Conservation (phyloP, 2,797 vertebrate species). For the Pristis pectinata region DNA sequence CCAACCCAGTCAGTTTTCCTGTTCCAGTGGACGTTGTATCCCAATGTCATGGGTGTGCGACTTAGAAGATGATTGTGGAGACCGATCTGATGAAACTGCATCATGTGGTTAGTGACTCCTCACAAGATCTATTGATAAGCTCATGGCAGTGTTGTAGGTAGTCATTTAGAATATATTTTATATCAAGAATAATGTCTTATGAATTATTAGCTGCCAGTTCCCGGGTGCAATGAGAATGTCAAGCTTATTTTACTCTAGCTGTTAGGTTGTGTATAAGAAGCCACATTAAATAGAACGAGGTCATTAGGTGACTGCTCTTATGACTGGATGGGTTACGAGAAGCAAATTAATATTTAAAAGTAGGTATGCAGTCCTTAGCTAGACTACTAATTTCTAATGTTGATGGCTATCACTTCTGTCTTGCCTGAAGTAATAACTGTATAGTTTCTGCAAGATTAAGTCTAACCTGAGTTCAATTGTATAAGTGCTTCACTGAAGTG, state of each 20-base stretch:
- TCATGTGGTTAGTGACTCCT: conserved; percentile 75
- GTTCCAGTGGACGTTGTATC: conserved; percentile 86
- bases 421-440: background rate
- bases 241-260: background rate
- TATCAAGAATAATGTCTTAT: conserved; percentile 1
- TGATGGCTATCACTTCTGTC: background rate
- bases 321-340: background rate
- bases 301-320: background rate
- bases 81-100: conserved; percentile 75
- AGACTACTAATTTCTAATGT: background rate
- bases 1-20: conserved; percentile 81
- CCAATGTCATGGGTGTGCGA: conserved; percentile 86
- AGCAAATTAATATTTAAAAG: background rate
- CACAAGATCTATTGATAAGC: background rate
- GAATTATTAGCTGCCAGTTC: background rate
- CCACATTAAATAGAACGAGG: background rate
- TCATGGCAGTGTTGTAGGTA: background rate
- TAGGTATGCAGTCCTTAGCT: background rate
- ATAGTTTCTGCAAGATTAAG: conserved; percentile 15
- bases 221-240: background rate
- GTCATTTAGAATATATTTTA: background rate
- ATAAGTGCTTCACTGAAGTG: background rate
- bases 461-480: background rate
- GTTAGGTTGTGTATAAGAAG: background rate
- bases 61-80: conserved; percentile 88